These are phyloP conservation scores for Sycophaga agraensis DNA, from an alignment of 1,140 invertebrate species.

Conservation along the genomic window DNA sequence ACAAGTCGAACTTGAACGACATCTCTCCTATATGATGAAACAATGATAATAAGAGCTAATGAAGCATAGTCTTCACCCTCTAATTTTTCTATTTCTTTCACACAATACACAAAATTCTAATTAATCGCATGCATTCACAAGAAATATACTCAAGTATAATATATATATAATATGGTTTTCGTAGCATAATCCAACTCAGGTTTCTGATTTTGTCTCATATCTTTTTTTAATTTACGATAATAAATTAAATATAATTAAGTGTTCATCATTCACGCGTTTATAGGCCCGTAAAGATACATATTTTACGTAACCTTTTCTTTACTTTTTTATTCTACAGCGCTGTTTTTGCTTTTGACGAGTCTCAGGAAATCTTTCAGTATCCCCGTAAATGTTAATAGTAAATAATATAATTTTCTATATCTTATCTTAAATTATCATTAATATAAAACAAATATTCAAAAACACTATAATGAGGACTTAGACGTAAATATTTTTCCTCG, in stretches of 20 bases:
- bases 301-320: neutral
- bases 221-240: constrained; percentile 1
- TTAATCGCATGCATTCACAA: no score
- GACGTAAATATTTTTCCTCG: neutral
- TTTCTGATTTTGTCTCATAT: neutral
- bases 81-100: no score
- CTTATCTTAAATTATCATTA: neutral
- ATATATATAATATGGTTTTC: constrained; percentile 10
- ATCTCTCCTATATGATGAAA: neutral
- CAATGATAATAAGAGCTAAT: no score
- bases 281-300: neutral
- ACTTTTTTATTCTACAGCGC: neutral
- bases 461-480: neutral
- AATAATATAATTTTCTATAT: neutral
- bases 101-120: no score
- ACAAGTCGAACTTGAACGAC: neutral
- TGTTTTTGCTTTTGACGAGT: neutral
- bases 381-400: neutral
- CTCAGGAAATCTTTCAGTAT: neutral
- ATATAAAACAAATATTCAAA: no score
- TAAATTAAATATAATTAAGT: constrained; percentile 12
- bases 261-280: neutral
- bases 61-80: no score
- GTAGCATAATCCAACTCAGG: neutral
- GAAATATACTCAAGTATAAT: constrained; percentile 4